phyloP scores from a whole-genome alignment of 1,140 invertebrate species.

The Bombus sylvicola region DNA sequence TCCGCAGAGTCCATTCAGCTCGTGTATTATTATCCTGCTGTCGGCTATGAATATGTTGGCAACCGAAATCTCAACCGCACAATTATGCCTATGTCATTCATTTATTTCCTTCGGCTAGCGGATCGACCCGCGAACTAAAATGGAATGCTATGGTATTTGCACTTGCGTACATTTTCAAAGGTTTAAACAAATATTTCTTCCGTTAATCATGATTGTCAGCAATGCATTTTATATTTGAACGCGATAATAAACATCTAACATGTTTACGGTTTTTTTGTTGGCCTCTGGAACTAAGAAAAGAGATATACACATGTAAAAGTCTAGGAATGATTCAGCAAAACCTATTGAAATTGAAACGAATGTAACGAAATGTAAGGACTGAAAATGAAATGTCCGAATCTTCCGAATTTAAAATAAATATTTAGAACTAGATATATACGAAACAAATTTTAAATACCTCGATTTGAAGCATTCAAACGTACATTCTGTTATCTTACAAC shows the following conservation, averaged over 20 bases:
- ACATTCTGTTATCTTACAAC: no score
- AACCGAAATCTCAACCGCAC: constrained; percentile 43
- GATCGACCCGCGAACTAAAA: not conserved
- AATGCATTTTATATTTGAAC: not conserved
- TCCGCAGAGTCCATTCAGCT: constrained; percentile 51
- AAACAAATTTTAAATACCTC: no score
- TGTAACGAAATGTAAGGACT: no score
- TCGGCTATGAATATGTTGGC: constrained; percentile 48
- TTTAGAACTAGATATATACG: no score
- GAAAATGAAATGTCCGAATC: no score
- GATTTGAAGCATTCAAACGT: no score
- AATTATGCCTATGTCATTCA: constrained; percentile 60
- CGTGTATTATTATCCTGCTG: constrained; percentile 56
- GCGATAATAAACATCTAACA: not conserved
- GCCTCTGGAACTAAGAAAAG: not conserved
- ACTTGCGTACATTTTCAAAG: not conserved
- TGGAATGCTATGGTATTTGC: constrained; percentile 21
- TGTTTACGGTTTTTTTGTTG: not conserved
- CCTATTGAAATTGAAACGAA: no score
- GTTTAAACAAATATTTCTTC: not conserved
- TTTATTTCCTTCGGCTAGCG: constrained; percentile 56
- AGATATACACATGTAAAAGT: no score
- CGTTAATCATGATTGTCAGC: not conserved
- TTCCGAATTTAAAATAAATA: no score
- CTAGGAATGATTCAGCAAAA: no score